A percentile compares a stretch with the other conserved stretches of the same genome.
Conservation (phyloP, 1,140 invertebrate species). For the Brachionus rotundiformis region DNA sequence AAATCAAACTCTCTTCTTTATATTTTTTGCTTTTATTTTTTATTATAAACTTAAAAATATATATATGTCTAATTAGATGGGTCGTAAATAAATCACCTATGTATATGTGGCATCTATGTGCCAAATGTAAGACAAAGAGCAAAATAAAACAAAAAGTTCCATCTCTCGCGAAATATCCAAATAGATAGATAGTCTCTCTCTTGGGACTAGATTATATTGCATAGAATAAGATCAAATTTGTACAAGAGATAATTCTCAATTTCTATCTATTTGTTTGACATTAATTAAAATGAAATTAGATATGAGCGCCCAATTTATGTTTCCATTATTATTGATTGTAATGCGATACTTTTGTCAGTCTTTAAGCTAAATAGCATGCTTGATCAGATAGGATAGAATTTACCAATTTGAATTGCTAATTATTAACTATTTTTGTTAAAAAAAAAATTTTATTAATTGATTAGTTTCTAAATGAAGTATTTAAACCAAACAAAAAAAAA, state of each 20-base stretch:
- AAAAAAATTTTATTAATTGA: background rate
- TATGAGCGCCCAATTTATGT: background rate
- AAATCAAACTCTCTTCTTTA: no score
- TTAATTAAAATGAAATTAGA: background rate
- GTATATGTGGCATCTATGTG: background rate
- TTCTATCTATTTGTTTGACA: conserved; percentile 11
- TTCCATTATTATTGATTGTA: background rate
- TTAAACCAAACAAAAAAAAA: background rate
- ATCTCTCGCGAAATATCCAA: background rate
- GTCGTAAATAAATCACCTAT: background rate
- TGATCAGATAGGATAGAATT: background rate
- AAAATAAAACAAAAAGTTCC: background rate
- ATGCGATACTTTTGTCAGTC: conserved; percentile 17
- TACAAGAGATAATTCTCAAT: background rate
- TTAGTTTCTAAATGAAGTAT: conserved; percentile 4
- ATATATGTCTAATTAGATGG: no score
- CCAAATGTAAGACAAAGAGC: no score
- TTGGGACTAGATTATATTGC: background rate
- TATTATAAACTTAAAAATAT: no score
- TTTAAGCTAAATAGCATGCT: conserved; percentile 4
- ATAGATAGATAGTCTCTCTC: background rate
- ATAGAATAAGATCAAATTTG: background rate
- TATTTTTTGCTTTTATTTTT: no score
- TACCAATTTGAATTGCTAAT: conserved; percentile 15
- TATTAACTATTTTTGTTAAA: background rate